A percentile compares a stretch with the other conserved stretches of the same genome.
These are phyloP conservation scores for Miichthys miiuy DNA, from an alignment of 2,797 vertebrate species.

Conservation along the genomic window DNA sequence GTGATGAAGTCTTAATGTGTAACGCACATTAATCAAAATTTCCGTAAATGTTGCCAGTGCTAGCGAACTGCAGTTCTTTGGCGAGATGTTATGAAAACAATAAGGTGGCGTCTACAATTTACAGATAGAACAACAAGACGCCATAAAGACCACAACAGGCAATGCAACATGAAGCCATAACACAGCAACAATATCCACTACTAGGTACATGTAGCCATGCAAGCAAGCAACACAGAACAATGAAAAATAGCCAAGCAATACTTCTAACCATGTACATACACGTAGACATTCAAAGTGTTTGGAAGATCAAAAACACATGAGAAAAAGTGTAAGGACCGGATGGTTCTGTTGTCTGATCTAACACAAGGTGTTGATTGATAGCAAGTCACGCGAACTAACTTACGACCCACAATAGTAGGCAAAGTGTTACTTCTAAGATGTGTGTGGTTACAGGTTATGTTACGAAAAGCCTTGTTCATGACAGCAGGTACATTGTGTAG, in stretches of 20 bases:
- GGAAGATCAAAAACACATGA: not conserved
- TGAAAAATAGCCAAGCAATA: not conserved
- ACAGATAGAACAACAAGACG: too few relatives aligned
- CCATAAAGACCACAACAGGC: not conserved
- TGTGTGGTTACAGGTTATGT: too few relatives aligned
- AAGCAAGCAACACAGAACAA: too few relatives aligned
- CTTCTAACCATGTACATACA: not conserved
- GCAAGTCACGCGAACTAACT: not conserved
- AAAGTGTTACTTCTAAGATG: too few relatives aligned
- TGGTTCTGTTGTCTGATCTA: too few relatives aligned
- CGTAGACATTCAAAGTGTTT: not conserved
- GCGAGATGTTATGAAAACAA: not conserved
- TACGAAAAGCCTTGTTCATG: too few relatives aligned
- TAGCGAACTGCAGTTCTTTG: not conserved
- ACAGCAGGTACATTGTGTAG: too few relatives aligned
- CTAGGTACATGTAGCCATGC: not conserved
- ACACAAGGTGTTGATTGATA: too few relatives aligned
- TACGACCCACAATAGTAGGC: not conserved
- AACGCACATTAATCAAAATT: not conserved
- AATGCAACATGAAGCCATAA: not conserved
- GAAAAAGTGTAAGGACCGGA: not conserved
- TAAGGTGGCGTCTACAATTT: too few relatives aligned
- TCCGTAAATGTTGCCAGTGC: too few relatives aligned
- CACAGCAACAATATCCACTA: too few relatives aligned
- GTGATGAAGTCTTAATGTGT: too few relatives aligned